phyloP scores from a whole-genome alignment of 2,888 invertebrate species.

The Cantharis lateralis region DNA sequence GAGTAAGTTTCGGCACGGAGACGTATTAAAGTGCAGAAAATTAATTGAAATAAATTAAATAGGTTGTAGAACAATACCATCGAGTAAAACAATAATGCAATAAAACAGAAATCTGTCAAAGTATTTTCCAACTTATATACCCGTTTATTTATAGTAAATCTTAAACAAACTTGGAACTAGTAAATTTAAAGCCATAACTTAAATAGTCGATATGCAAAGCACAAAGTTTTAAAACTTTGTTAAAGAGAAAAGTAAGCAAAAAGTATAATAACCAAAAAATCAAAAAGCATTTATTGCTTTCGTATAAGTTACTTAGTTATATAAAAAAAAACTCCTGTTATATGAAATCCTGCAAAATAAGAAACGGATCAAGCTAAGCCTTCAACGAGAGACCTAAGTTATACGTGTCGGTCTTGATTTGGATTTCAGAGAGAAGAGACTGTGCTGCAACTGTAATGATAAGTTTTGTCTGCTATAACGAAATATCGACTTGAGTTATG shows the following conservation, averaged over 20 bases:
- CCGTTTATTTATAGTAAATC: constrained; percentile 40
- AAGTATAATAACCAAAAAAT: constrained; percentile 27
- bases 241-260: constrained; percentile 32
- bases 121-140: constrained; percentile 36
- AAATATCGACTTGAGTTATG: constrained; percentile 44
- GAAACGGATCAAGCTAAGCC: constrained; percentile 41
- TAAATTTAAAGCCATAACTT: constrained; percentile 27
- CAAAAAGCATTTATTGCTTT: constrained; percentile 22
- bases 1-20: not conserved
- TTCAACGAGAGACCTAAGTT: constrained; percentile 28
- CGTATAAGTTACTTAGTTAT: constrained; percentile 35
- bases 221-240: constrained; percentile 32
- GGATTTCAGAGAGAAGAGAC: constrained; percentile 33
- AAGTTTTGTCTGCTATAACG: constrained; percentile 39
- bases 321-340: constrained; percentile 29
- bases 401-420: constrained; percentile 38
- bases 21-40: not conserved
- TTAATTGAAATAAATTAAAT: not conserved
- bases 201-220: constrained; percentile 25
- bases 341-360: constrained; percentile 39
- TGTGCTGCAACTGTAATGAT: constrained; percentile 38
- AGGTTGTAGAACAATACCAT: constrained; percentile 28
- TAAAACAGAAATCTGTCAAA: constrained; percentile 41
- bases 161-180: constrained; percentile 30
- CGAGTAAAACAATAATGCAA: constrained; percentile 35